Base-by-base conservation (phyloP, 2,113 vertebrate genomes). In the Carassius gibelio region DNA sequence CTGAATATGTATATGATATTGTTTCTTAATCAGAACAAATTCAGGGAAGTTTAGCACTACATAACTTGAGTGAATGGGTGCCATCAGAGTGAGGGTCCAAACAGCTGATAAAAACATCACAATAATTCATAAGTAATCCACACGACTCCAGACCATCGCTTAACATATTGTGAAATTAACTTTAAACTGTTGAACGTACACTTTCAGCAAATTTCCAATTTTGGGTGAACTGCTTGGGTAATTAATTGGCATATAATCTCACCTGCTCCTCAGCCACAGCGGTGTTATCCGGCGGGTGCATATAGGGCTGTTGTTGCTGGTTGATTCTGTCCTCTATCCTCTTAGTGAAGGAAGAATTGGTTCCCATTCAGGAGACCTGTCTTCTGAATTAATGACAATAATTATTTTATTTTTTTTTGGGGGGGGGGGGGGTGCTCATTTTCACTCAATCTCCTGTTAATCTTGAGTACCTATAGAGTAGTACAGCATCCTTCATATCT, bases 191-290 rank as follows among this genome's bases (percentile, higher is more conserved):
- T 42, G 42, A 45, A 10, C 2, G 17, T 57, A 57, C 17, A 21
- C 1, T 19, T 59, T 19, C 17, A 59, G 17, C 17, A 21, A 59
- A 59, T 59, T 59, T 59, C 0, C 6, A 59, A 21, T 59, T 59
- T 21, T 21, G 55, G 55, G 55, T 59, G 55, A 59, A 0, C 17
- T 59, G 7, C 19, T 59, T 4, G 17, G 19, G 19, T 71, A 21
- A 69, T 34, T 34, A 34, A 8, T 1, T 10, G 66, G 8, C 36
- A 48, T 42, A 26, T 8, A 5, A 59, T 30, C 91, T 91, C 91
- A 99, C 98, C 96, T 99, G 98, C 81, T 99, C 97, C 90, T 99
- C 98, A 79, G 95, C 96, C 87, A 97, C 94, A 17, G 92, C 89
- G 23, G 91, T 86, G 87, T 89, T 96, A 92, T 50, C 94, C 36